Evolutionary conservation across 1,140 invertebrate species (phyloP).

Genomic region (Zaprionus kolodkinae): DNA sequence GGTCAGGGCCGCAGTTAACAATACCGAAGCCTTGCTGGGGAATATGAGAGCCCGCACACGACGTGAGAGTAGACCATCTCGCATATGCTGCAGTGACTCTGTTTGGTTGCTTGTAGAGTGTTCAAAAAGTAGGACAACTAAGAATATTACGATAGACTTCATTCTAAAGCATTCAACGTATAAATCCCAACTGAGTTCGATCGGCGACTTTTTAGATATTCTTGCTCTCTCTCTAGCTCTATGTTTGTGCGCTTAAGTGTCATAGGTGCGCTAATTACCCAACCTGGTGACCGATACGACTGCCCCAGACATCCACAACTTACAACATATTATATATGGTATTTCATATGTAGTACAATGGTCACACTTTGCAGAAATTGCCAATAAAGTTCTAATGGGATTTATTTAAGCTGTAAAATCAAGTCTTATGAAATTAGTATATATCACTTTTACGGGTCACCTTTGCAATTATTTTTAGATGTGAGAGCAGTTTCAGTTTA

Average conservation of each 20-base stretch:
- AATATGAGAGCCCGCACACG: constrained; percentile 56
- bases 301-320: background rate
- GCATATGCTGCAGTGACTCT: background rate
- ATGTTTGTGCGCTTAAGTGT: background rate
- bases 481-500: background rate
- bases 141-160: constrained; percentile 14
- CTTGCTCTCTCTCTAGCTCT: background rate
- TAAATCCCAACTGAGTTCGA: constrained; percentile 38
- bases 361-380: background rate
- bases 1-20: constrained; percentile 61
- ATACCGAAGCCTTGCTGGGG: constrained; percentile 49
- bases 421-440: too few species aligned
- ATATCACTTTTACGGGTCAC: too few species aligned
- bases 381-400: background rate
- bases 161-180: constrained; percentile 38
- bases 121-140: background rate
- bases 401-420: too few species aligned
- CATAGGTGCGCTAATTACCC: constrained; percentile 56
- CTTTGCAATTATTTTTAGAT: background rate
- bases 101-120: constrained; percentile 23
- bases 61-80: constrained; percentile 41
- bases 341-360: background rate
- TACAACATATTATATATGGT: constrained; percentile 19
- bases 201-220: constrained; percentile 15
- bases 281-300: constrained; percentile 15